Percentiles rank a stretch among this genome's conserved stretches.
These are phyloP conservation scores for Lasioglossum oenotherae DNA, from an alignment of 2,888 invertebrate species.

Conservation along the genomic window DNA sequence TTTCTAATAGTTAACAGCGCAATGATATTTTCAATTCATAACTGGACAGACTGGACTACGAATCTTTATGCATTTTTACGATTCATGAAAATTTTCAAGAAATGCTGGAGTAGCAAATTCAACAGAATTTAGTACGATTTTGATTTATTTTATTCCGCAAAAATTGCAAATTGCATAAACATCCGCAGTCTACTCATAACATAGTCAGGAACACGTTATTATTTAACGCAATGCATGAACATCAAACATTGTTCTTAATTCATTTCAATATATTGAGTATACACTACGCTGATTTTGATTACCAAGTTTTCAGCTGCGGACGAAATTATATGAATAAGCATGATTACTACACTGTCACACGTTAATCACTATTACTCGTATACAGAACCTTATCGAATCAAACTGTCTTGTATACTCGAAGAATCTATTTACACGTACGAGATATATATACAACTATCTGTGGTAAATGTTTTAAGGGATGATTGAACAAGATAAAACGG, in stretches of 20 bases:
- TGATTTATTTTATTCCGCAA: no score
- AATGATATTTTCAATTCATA: not conserved
- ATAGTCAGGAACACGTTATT: not conserved
- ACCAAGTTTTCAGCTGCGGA: slow-evolving; percentile 2
- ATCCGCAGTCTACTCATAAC: not conserved
- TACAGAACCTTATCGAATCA: slow-evolving; percentile 3
- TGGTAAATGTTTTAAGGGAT: not conserved
- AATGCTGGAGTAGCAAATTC: no score
- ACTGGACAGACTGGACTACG: no score
- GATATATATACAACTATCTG: not conserved
- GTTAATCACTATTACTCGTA: slow-evolving; percentile 7
- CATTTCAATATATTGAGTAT: not conserved
- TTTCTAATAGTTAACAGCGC: not conserved
- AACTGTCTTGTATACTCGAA: not conserved
- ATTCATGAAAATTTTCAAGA: no score
- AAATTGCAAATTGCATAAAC: no score
- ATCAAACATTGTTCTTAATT: not conserved
- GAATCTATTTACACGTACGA: not conserved
- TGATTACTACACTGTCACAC: slow-evolving; percentile 9
- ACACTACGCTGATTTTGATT: not conserved
- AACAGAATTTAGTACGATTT: no score
- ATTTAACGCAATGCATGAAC: slow-evolving; percentile 17
- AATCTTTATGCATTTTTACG: no score
- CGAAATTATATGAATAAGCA: slow-evolving; percentile 9
- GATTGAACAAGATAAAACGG: not conserved